Percentiles rank a stretch among this genome's conserved stretches.
phyloP scores from a whole-genome alignment of 2,113 vertebrate genomes.

The Nothoprocta pentlandii region DNA sequence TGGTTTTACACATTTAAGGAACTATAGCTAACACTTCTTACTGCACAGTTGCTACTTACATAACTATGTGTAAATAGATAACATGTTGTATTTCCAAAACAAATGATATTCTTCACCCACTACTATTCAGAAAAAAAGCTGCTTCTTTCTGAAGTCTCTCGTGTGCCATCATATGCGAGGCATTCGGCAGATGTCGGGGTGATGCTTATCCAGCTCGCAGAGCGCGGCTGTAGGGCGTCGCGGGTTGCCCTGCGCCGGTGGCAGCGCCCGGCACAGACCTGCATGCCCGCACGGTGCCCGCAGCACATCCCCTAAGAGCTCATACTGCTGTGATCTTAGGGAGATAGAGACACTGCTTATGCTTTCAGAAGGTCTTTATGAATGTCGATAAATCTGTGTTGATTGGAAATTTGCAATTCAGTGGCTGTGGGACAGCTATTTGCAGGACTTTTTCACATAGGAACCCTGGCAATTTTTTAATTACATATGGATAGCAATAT shows the following conservation, averaged over 20 bases:
- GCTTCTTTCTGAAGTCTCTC: neutral
- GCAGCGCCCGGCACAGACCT: neutral
- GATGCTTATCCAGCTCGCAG: neutral
- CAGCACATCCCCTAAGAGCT: neutral
- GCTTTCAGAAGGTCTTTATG: neutral
- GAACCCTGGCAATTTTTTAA: neutral
- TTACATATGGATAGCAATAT: neutral
- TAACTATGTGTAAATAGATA: neutral
- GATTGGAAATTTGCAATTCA: neutral
- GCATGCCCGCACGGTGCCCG: neutral
- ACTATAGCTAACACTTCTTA: neutral
- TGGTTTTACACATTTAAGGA: neutral
- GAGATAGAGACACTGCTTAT: neutral
- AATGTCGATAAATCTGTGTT: neutral
- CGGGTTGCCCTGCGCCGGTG: neutral
- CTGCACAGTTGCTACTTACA: neutral
- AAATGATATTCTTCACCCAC: accelerated
- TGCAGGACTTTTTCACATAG: neutral
- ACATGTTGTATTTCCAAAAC: accelerated
- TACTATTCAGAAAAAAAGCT: neutral
- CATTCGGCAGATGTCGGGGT: neutral
- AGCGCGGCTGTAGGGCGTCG: neutral
- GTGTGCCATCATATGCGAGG: accelerated
- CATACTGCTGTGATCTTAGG: neutral
- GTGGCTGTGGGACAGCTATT: neutral